Base-by-base conservation (phyloP, 2,888 invertebrate genomes). In the Tanytarsus gracilentus region DNA sequence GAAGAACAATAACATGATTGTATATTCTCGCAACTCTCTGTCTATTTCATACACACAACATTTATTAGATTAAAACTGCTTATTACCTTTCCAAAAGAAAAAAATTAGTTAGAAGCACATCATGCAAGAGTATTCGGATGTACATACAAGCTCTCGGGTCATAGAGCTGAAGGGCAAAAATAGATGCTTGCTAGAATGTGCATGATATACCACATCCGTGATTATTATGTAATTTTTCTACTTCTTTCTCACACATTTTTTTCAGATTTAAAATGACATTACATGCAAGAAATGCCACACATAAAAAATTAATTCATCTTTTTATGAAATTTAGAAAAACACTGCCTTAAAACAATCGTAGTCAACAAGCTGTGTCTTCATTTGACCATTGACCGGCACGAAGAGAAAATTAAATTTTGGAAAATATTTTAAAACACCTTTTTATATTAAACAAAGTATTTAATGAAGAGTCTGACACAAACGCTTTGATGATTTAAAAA, bases 381-480 rank as follows among this genome's bases (percentile, higher is more conserved):
- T n/a, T 40, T 55, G 55, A 55, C 55, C 55, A 40, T 55, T 55
- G 55, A 55, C 55, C 55, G 55, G n/a, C n/a, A n/a, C n/a, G n/a
- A n/a, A n/a, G n/a, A n/a, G n/a, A n/a, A n/a, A n/a, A n/a, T n/a
- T n/a, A n/a, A n/a, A n/a, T n/a, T n/a, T n/a, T n/a, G n/a, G n/a
- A n/a, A n/a, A n/a, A n/a, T n/a, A n/a, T n/a, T n/a, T n/a, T n/a
- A n/a, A n/a, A n/a, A n/a, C n/a, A n/a, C n/a, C n/a, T n/a, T n/a
- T n/a, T n/a, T n/a, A n/a, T n/a, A n/a, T n/a, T n/a, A n/a, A n/a
- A n/a, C n/a, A n/a, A n/a, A n/a, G n/a, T n/a, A n/a, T n/a, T n/a
- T n/a, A n/a, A n/a, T n/a, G n/a, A n/a, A n/a, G n/a, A n/a, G n/a
- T n/a, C n/a, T n/a, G n/a, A n/a, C n/a, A n/a, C n/a, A n/a, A n/a